A percentile compares a stretch with the other conserved stretches of the same genome.
phyloP scores from a whole-genome alignment of 1,140 invertebrate genomes.

The Pseudachorutes palmiensis region DNA sequence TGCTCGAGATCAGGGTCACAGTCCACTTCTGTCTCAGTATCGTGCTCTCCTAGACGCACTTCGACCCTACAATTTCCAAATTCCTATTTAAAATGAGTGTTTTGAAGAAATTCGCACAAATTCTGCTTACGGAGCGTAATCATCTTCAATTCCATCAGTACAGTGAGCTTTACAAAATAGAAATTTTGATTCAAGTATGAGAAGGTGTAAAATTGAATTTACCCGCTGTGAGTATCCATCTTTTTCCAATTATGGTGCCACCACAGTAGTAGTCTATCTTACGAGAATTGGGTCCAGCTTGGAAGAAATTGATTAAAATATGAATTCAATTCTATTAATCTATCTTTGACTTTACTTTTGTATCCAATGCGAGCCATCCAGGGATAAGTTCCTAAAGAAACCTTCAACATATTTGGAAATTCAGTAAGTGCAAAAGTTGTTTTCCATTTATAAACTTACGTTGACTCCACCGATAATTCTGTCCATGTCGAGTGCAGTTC shows the following conservation, averaged over 20 bases:
- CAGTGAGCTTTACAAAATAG: constrained; percentile 17
- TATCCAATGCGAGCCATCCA: constrained; percentile 37
- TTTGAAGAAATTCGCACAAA: neutral
- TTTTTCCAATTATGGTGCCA: constrained; percentile 27
- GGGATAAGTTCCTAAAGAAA: constrained; percentile 24
- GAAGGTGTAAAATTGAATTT: constrained; percentile 19
- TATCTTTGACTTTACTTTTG: constrained; percentile 23
- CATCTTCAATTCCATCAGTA: constrained; percentile 7
- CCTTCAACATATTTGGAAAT: neutral
- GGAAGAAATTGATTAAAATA: neutral
- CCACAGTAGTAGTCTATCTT: constrained; percentile 34
- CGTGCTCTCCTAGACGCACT: constrained; percentile 57
- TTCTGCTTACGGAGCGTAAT: constrained; percentile 17
- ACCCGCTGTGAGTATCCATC: constrained; percentile 33
- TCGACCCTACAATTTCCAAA: constrained; percentile 43
- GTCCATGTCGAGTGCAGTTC: constrained; percentile 8
- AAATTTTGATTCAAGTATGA: neutral
- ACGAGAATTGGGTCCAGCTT: constrained; percentile 1
- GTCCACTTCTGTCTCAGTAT: constrained; percentile 50
- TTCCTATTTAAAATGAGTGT: neutral
- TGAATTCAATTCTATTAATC: neutral
- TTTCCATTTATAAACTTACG: neutral
- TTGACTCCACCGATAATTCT: constrained; percentile 32
- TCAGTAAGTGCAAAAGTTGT: neutral
- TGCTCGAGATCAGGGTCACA: constrained; percentile 46